These are phyloP conservation scores for Stenurella melanura DNA, from an alignment of 2,888 invertebrate species.

Conservation along the genomic window DNA sequence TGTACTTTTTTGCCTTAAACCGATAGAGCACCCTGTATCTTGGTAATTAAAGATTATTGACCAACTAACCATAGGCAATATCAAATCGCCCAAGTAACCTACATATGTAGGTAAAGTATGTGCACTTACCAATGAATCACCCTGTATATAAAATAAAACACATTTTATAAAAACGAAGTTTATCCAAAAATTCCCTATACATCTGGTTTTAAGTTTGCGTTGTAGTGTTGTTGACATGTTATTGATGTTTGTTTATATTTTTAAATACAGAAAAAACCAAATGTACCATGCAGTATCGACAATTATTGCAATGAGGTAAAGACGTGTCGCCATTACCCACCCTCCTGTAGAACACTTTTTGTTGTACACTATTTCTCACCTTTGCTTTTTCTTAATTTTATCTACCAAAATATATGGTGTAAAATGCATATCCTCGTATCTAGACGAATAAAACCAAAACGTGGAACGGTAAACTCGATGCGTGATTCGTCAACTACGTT, in stretches of 20 bases:
- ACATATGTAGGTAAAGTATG: too few relatives aligned
- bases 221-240: slow-evolving; percentile 49
- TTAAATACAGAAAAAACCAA: slow-evolving; percentile 84
- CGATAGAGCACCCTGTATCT: too few relatives aligned
- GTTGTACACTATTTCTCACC: slow-evolving; percentile 51
- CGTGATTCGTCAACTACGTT: too few relatives aligned
- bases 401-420: slow-evolving; percentile 15
- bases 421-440: not conserved
- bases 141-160: too few relatives aligned
- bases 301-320: slow-evolving; percentile 94
- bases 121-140: too few relatives aligned
- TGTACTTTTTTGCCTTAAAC: too few relatives aligned
- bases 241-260: slow-evolving; percentile 72
- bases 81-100: too few relatives aligned
- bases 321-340: slow-evolving; percentile 51
- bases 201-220: slow-evolving; percentile 33
- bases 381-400: slow-evolving; percentile 36
- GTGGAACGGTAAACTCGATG: too few relatives aligned
- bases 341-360: slow-evolving; percentile 51
- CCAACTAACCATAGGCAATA: too few relatives aligned
- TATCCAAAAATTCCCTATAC: not conserved
- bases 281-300: slow-evolving; percentile 97
- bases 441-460: not conserved
- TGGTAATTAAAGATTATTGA: too few relatives aligned
- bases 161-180: too few relatives aligned